phyloP scores from a whole-genome alignment of 1,140 invertebrate species.

The Octopus bimaculoides region DNA sequence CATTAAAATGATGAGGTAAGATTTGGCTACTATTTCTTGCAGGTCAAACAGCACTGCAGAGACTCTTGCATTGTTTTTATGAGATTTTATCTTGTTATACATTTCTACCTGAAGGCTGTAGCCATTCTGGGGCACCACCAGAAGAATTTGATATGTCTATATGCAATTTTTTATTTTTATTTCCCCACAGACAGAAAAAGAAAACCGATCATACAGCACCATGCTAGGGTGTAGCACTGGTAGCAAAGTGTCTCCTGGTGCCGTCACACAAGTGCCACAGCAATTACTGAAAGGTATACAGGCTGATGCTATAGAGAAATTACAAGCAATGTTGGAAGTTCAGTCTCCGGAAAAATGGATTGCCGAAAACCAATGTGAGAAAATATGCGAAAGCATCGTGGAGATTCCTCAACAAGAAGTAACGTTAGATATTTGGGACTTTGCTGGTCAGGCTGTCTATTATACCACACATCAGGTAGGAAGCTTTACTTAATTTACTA shows the following conservation, averaged over 20 bases:
- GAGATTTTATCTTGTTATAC: too few relatives aligned
- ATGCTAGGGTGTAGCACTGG: slow-evolving; percentile 1
- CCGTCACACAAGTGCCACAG: slow-evolving; percentile 18
- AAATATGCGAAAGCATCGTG: background rate
- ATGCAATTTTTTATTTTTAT: background rate
- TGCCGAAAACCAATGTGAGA: background rate
- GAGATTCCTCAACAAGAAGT: slow-evolving; percentile 21
- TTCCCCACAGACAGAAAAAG: background rate
- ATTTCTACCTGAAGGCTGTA: too few relatives aligned
- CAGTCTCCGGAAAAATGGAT: background rate
- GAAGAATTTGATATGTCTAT: too few relatives aligned
- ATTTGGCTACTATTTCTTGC: too few relatives aligned
- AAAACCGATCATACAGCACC: background rate
- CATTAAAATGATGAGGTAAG: too few relatives aligned
- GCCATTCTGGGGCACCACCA: too few relatives aligned
- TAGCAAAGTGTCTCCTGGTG: slow-evolving; percentile 11
- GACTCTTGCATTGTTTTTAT: too few relatives aligned
- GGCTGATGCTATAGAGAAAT: slow-evolving; percentile 41
- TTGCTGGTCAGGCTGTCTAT: slow-evolving; percentile 53
- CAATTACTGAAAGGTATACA: slow-evolving; percentile 40
- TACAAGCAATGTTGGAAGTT: slow-evolving; percentile 40
- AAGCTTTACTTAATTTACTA: background rate
- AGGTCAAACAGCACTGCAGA: too few relatives aligned
- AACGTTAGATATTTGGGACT: slow-evolving; percentile 56
- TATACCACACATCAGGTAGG: slow-evolving; percentile 55